Conservation (phyloP, 2,113 vertebrate species). For the Myiozetetes cayanensis region DNA sequence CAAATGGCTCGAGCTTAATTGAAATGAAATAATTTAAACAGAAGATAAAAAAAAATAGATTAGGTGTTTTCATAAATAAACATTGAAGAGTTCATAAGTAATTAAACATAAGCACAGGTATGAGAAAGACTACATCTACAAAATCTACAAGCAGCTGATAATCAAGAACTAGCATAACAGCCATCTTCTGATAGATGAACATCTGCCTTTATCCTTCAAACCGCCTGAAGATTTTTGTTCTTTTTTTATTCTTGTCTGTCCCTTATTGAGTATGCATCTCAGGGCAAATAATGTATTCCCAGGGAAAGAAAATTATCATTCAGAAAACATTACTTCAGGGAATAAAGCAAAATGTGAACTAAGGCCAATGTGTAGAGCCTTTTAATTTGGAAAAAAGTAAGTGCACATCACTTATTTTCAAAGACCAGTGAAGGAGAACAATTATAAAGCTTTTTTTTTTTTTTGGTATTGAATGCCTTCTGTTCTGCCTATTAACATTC, state of each 20-base stretch:
- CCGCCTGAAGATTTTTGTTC: not conserved
- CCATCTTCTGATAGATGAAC: not conserved
- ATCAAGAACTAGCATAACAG: not conserved
- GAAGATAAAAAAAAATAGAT: not conserved
- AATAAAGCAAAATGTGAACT: not conserved
- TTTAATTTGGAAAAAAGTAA: not conserved
- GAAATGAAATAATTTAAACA: slow-evolving; percentile 8
- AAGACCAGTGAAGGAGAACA: not conserved
- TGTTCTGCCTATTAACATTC: not conserved
- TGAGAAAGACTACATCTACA: not conserved
- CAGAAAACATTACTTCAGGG: not conserved
- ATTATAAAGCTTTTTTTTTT: not conserved
- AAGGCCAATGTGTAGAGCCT: not conserved
- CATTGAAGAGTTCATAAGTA: not conserved
- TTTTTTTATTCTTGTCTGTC: not conserved
- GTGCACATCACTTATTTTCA: not conserved
- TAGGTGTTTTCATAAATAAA: slow-evolving; percentile 12
- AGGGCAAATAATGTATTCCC: not conserved
- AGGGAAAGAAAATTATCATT: slow-evolving; percentile 24
- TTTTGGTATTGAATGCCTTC: not conserved
- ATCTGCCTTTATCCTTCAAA: not conserved
- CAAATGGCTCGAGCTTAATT: not conserved
- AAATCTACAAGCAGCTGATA: not conserved
- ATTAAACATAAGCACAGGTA: not conserved
- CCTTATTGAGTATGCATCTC: not conserved